These are phyloP conservation scores for Sylvicola fuscatus DNA, from an alignment of 2,888 invertebrate species.

Conservation along the genomic window DNA sequence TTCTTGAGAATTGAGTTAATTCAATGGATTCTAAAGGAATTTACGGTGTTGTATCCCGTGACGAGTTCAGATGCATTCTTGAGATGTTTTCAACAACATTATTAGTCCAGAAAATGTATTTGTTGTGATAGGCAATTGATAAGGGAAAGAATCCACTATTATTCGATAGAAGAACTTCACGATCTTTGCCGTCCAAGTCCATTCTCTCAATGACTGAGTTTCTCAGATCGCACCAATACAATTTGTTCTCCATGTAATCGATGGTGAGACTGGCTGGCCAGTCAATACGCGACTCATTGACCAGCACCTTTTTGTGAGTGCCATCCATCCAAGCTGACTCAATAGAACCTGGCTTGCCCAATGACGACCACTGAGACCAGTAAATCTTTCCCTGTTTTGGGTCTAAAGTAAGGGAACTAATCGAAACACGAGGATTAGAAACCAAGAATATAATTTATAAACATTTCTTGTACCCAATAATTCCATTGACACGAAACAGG, in stretches of 20 bases:
- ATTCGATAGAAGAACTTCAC: slow-evolving; percentile 28
- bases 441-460: not conserved
- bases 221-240: slow-evolving; percentile 57
- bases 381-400: slow-evolving; percentile 50
- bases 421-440: too few relatives aligned
- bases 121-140: slow-evolving; percentile 41
- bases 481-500: slow-evolving; percentile 20
- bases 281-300: too few relatives aligned
- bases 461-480: slow-evolving; percentile 7
- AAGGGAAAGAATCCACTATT: slow-evolving; percentile 39
- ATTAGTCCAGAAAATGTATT: slow-evolving; percentile 49
- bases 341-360: slow-evolving; percentile 30
- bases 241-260: slow-evolving; percentile 30
- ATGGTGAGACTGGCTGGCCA: slow-evolving; percentile 57
- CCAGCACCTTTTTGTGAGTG: slow-evolving; percentile 16
- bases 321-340: slow-evolving; percentile 61
- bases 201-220: slow-evolving; percentile 45
- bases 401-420: slow-evolving; percentile 44
- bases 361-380: slow-evolving; percentile 28
- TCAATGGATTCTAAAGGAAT: too few relatives aligned
- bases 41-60: too few relatives aligned
- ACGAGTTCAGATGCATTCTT: slow-evolving; percentile 23
- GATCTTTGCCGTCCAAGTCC: slow-evolving; percentile 30
- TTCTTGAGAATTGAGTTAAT: too few relatives aligned
- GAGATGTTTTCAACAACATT: slow-evolving; percentile 38